phyloP scores from a whole-genome alignment of 2,888 invertebrate genomes.

The Cosmia pyralina region DNA sequence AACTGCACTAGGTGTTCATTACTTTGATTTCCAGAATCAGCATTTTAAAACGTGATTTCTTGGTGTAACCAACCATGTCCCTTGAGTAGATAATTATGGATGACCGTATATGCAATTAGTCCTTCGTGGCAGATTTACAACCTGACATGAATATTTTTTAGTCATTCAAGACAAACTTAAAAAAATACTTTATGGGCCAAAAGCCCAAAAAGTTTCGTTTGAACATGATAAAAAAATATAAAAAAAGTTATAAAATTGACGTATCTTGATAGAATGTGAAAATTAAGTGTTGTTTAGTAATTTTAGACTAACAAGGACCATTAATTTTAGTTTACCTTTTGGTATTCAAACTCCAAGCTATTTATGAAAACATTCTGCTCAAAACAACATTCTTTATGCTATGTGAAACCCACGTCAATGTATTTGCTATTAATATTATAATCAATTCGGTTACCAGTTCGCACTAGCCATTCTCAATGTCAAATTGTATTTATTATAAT shows the following conservation, averaged over 20 bases:
- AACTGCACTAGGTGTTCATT: constrained; percentile 10
- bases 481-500: constrained; percentile 41
- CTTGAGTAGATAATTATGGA: background rate
- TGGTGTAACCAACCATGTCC: constrained; percentile 4
- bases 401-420: constrained; percentile 22
- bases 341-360: background rate
- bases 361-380: background rate
- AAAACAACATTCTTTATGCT: constrained; percentile 6
- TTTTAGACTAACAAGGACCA: background rate
- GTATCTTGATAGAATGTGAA: background rate
- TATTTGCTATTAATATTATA: constrained; percentile 47
- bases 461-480: constrained; percentile 45
- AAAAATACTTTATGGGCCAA: background rate
- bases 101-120: background rate
- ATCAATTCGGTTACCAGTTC: constrained; percentile 43
- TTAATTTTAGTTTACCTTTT: background rate
- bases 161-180: background rate
- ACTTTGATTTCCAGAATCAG: constrained; percentile 29
- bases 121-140: background rate
- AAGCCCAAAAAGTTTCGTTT: background rate
- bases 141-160: background rate
- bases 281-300: too few relatives aligned
- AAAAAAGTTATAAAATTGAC: background rate
- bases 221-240: background rate
- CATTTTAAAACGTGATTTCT: constrained; percentile 35